A percentile compares a stretch with the other conserved stretches of the same genome.
Evolutionary conservation across 2,113 vertebrate species (phyloP).

Genomic region (Marcusenius ussheri): DNA sequence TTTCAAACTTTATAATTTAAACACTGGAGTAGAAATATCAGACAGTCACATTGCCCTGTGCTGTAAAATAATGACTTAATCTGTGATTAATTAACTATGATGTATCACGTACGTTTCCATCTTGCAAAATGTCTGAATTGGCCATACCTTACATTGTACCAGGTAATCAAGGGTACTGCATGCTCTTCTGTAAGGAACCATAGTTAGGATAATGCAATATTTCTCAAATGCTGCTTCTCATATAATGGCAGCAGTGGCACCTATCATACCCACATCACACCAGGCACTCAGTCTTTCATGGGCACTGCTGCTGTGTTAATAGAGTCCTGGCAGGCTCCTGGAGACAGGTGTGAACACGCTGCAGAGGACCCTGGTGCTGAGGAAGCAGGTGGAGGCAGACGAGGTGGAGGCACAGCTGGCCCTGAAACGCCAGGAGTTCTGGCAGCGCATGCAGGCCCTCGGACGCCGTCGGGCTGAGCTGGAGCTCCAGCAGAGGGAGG

Average conservation of each 20-base stretch:
- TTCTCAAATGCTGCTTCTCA: neutral
- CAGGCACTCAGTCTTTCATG: neutral
- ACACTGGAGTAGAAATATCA: neutral
- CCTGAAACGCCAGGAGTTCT: slow-evolving; percentile 57
- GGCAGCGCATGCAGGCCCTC: slow-evolving; percentile 39
- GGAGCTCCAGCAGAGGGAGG: slow-evolving; percentile 51
- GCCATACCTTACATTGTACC: neutral
- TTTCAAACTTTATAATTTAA: neutral
- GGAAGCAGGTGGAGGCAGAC: slow-evolving; percentile 57
- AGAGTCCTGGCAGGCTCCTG: slow-evolving; percentile 48
- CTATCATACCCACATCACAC: neutral
- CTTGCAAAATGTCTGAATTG: neutral
- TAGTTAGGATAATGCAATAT: neutral
- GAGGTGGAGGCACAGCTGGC: slow-evolving; percentile 47
- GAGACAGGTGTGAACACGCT: slow-evolving; percentile 51
- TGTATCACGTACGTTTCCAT: neutral
- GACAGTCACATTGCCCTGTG: neutral
- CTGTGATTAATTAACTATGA: neutral
- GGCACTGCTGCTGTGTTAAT: neutral
- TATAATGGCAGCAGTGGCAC: neutral
- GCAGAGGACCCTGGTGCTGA: slow-evolving; percentile 57
- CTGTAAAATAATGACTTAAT: neutral
- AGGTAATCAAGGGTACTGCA: neutral
- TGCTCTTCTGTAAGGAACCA: neutral
- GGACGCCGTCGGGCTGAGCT: slow-evolving; percentile 47